Evolutionary conservation across 1,140 invertebrate genomes (phyloP).

Genomic region (Aricia agestis): DNA sequence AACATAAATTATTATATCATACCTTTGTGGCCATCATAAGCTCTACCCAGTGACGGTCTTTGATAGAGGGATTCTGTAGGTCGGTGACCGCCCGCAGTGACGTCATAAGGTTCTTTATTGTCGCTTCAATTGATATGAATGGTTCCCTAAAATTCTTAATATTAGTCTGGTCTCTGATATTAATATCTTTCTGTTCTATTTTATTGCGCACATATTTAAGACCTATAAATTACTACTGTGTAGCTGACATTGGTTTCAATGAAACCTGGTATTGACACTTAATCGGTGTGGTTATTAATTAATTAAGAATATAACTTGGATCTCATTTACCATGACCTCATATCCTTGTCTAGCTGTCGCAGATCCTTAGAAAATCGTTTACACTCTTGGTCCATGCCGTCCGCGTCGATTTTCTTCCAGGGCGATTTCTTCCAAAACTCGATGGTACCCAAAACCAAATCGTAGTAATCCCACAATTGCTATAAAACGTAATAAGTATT

Average conservation of each 20-base stretch:
- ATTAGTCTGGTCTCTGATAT: too few relatives aligned
- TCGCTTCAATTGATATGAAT: constrained; percentile 80
- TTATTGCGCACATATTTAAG: too few relatives aligned
- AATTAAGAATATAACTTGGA: too few relatives aligned
- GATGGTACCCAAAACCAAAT: constrained; percentile 87
- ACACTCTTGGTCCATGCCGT: constrained; percentile 95
- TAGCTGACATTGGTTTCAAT: too few relatives aligned
- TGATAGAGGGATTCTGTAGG: constrained; percentile 94
- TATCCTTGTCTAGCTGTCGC: constrained; percentile 90
- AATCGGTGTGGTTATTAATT: too few relatives aligned
- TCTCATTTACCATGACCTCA: constrained; percentile 83
- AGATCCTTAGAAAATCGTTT: constrained; percentile 93
- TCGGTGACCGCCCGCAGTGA: constrained; percentile 93
- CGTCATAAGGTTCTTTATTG: constrained; percentile 90
- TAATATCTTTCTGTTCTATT: too few relatives aligned
- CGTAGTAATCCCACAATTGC: constrained; percentile 93
- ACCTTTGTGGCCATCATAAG: constrained; percentile 94
- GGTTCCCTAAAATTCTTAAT: constrained; percentile 60
- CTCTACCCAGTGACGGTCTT: constrained; percentile 94
- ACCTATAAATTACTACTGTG: neutral
- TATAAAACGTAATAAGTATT: constrained; percentile 52
- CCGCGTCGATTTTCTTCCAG: constrained; percentile 95
- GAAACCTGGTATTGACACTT: too few relatives aligned
- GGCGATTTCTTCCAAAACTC: constrained; percentile 94
- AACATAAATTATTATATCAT: constrained; percentile 20